Conservation (phyloP, 2,888 invertebrate genomes). For the Dyspetes luteomarginatus region DNA sequence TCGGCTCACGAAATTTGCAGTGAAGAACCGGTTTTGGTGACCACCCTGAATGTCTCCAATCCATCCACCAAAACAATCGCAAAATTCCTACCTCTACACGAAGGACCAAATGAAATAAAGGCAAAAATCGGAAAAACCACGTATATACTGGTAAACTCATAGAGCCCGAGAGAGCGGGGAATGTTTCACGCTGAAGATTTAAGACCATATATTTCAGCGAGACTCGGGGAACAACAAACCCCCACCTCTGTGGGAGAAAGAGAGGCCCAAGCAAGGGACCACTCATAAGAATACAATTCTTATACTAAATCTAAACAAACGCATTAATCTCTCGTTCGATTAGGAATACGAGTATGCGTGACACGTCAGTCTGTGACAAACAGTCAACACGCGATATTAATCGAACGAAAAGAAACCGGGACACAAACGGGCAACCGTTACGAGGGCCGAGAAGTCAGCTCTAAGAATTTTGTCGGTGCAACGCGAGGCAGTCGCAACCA, state of each 20-base stretch:
- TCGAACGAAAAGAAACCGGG: too few species aligned
- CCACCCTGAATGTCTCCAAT: not conserved
- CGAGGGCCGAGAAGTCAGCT: too few species aligned
- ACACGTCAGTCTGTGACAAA: too few species aligned
- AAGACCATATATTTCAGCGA: not conserved
- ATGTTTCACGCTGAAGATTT: not conserved
- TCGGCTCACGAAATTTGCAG: too few species aligned
- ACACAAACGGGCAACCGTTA: not conserved
- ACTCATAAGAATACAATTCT: too few species aligned
- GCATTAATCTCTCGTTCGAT: too few species aligned
- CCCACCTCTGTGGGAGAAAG: too few species aligned
- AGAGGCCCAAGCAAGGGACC: not conserved
- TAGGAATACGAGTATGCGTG: too few species aligned
- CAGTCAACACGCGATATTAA: too few species aligned
- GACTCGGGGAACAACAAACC: too few species aligned
- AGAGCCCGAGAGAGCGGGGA: not conserved
- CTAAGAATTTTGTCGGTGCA: too few species aligned
- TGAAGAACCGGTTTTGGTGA: not conserved
- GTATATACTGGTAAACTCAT: too few species aligned
- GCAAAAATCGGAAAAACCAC: not conserved
- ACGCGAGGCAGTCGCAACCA: not conserved
- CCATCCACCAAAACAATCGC: conserved; percentile 1
- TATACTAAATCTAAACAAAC: not conserved
- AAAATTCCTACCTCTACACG: conserved; percentile 20
- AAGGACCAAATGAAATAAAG: not conserved